Percentiles rank a stretch among this genome's conserved stretches.
These are phyloP conservation scores for Nephrotoma flavescens DNA, from an alignment of 2,888 invertebrate species.

Conservation along the genomic window DNA sequence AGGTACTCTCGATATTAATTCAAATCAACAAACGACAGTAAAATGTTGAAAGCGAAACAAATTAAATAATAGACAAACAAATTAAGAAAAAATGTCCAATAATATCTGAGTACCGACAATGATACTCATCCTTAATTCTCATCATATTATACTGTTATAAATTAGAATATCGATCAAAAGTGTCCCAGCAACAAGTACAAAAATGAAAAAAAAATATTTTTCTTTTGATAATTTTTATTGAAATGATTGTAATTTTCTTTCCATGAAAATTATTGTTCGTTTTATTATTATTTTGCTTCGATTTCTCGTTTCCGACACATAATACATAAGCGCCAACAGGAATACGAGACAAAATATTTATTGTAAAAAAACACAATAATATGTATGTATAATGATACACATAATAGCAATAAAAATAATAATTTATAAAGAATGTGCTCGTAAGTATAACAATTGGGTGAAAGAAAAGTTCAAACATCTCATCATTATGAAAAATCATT, in stretches of 20 bases:
- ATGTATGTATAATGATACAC: not conserved
- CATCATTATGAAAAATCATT: not conserved
- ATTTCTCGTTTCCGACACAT: not conserved
- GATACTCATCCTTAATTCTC: too few relatives aligned
- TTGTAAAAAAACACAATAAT: not conserved
- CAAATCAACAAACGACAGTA: too few relatives aligned
- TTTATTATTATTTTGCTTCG: not conserved
- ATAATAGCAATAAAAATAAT: not conserved
- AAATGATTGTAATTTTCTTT: not conserved
- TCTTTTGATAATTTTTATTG: not conserved
- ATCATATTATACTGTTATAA: too few relatives aligned
- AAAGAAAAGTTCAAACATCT: not conserved
- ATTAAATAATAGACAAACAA: too few relatives aligned
- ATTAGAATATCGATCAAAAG: not conserved
- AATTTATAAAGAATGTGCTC: not conserved
- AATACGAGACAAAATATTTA: not conserved
- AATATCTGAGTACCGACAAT: too few relatives aligned
- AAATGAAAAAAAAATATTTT: not conserved
- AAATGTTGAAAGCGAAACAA: too few relatives aligned
- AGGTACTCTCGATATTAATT: too few relatives aligned
- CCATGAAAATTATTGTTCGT: not conserved
- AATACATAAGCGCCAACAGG: not conserved
- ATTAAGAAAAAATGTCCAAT: too few relatives aligned
- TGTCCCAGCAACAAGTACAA: not conserved
- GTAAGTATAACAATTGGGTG: not conserved